Percentiles rank a stretch among this genome's conserved stretches.
Conservation (phyloP, 64 coral and sea anemone species). For the Pachyseris speciosa region DNA sequence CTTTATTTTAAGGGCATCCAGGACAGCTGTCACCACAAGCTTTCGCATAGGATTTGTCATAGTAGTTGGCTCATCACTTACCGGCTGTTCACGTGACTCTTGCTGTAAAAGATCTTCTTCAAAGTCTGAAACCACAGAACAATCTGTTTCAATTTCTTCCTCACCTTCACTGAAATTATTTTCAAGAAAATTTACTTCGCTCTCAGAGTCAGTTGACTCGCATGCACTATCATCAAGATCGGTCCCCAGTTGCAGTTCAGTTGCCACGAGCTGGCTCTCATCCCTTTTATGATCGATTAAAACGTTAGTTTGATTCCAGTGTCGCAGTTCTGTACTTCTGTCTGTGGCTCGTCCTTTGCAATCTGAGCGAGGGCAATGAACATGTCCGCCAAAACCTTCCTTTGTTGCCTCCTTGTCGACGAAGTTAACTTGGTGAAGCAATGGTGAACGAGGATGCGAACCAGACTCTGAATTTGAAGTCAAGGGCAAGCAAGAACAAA, state of each 20-base stretch:
- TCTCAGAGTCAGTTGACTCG: too few relatives aligned
- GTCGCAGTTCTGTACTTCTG: not conserved
- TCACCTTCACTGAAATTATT: too few relatives aligned
- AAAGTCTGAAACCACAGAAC: too few relatives aligned
- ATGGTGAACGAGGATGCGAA: not conserved
- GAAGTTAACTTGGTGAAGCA: too few relatives aligned
- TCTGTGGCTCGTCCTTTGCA: not conserved
- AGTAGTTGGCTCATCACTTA: too few relatives aligned
- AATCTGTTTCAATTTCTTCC: too few relatives aligned
- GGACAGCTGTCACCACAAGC: constrained; percentile 62
- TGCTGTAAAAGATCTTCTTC: too few relatives aligned
- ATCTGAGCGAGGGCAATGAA: not conserved
- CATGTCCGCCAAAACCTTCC: not conserved
- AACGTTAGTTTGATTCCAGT: not conserved
- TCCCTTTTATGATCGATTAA: not conserved
- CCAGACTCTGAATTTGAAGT: not conserved
- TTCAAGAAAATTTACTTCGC: too few relatives aligned
- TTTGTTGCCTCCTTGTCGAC: too few relatives aligned
- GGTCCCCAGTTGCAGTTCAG: not conserved
- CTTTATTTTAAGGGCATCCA: constrained; percentile 73
- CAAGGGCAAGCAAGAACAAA: not conserved
- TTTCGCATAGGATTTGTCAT: constrained; percentile 46
- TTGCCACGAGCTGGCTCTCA: not conserved
- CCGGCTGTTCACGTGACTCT: too few relatives aligned
- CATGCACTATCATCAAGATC: too few relatives aligned